These are phyloP conservation scores for Poliocrania exsul DNA, from an alignment of 2,797 vertebrate species.

Conservation along the genomic window DNA sequence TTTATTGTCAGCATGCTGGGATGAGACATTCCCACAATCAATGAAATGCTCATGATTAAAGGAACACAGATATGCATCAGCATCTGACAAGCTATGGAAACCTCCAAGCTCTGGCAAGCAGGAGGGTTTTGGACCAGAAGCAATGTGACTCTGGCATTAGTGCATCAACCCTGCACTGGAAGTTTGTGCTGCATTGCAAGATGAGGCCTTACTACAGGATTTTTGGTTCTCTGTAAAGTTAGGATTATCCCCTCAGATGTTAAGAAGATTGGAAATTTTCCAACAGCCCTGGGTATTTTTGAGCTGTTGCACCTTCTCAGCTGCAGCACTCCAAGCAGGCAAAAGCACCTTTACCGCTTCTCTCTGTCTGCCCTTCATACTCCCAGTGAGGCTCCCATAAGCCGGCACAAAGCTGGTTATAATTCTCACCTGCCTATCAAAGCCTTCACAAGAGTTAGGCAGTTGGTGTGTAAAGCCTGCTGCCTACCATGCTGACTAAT, in stretches of 20 bases:
- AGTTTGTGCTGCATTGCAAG: background rate
- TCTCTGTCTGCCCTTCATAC: background rate
- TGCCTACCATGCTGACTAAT: constrained; percentile 69
- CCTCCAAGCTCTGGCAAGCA: background rate
- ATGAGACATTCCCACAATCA: background rate
- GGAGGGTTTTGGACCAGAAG: background rate
- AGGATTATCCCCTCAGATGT: background rate
- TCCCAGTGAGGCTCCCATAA: background rate
- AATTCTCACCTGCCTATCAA: constrained; percentile 4
- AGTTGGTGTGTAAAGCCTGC: constrained; percentile 52
- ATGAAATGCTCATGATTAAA: background rate
- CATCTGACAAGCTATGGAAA: background rate
- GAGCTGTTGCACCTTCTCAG: background rate
- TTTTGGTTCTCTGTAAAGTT: background rate
- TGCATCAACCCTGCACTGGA: background rate
- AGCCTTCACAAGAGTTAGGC: constrained; percentile 39
- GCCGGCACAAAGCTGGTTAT: background rate
- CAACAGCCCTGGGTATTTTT: background rate
- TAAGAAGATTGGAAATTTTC: background rate
- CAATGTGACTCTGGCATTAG: background rate
- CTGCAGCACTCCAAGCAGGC: background rate
- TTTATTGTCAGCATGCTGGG: background rate
- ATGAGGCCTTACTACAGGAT: background rate
- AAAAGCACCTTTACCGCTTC: background rate
- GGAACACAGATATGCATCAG: background rate